These are phyloP conservation scores for Anolis carolinensis DNA, from an alignment of 2,113 vertebrate genomes.

Conservation along the genomic window DNA sequence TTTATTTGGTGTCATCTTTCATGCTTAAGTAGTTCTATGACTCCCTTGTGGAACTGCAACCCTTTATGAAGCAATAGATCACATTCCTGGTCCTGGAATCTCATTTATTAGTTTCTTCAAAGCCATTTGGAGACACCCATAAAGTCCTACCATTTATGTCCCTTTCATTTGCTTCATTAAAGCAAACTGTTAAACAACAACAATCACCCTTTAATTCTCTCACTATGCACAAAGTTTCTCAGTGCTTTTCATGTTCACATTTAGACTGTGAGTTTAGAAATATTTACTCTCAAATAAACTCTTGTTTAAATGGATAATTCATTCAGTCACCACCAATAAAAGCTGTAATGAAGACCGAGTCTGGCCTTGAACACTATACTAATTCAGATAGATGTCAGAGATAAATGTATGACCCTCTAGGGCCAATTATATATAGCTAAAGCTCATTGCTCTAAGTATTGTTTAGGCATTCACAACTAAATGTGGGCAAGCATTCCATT, in stretches of 20 bases:
- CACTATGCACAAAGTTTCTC: conserved; percentile 28
- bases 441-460: not conserved
- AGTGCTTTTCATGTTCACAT: conserved; percentile 2
- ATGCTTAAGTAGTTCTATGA: conserved; percentile 46
- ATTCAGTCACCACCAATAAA: conserved; percentile 4
- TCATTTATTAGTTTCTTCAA: conserved; percentile 49
- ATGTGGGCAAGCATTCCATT: not conserved
- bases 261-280: conserved; percentile 23
- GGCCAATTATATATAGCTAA: not conserved
- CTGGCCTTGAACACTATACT: not conserved
- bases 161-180: conserved; percentile 44
- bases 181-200: conserved; percentile 46
- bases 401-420: not conserved
- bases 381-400: not conserved
- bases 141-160: conserved; percentile 43
- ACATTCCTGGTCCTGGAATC: conserved; percentile 56
- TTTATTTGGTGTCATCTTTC: conserved; percentile 56
- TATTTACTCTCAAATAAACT: not conserved
- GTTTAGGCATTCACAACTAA: not conserved
- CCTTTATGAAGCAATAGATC: conserved; percentile 61
- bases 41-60: conserved; percentile 48
- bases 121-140: conserved; percentile 41
- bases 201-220: conserved; percentile 21
- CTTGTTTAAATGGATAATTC: conserved; percentile 2
- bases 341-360: not conserved